Evolutionary conservation across 1,140 invertebrate species (phyloP).

Genomic region (fruit fly (Drosophila melanogaster)): DNA sequence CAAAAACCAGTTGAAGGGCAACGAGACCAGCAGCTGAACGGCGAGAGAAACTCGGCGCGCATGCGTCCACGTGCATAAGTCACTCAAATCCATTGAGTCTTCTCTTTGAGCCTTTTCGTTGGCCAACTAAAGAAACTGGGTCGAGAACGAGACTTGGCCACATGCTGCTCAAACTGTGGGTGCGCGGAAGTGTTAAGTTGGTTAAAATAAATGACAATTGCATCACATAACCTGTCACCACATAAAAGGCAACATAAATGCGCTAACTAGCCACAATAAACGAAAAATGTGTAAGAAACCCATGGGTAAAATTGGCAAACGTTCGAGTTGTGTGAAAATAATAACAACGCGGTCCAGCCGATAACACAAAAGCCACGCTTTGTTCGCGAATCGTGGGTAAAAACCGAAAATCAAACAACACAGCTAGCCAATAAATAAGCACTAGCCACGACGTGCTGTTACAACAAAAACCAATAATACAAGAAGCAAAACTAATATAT

Average conservation of each 20-base stretch:
- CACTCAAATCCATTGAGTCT: conserved; percentile 24
- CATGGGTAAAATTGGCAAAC: conserved; percentile 62
- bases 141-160: conserved; percentile 56
- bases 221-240: conserved; percentile 39
- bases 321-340: conserved; percentile 65
- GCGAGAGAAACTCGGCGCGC: conserved; percentile 31
- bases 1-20: conserved; percentile 59
- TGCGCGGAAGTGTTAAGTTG: conserved; percentile 42
- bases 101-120: not conserved
- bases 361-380: conserved; percentile 59
- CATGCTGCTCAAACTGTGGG: conserved; percentile 51
- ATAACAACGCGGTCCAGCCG: conserved; percentile 31
- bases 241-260: conserved; percentile 37
- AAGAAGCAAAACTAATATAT: conserved; percentile 13
- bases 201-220: conserved; percentile 48
- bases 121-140: conserved; percentile 39
- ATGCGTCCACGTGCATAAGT: conserved; percentile 56
- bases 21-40: conserved; percentile 39
- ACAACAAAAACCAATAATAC: conserved; percentile 13
- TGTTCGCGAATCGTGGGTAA: conserved; percentile 47
- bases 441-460: conserved; percentile 10
- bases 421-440: conserved; percentile 26
- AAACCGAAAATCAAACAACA: conserved; percentile 18
- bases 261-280: conserved; percentile 43
- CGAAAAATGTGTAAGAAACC: conserved; percentile 65